Conservation (phyloP, 1,140 invertebrate genomes). For the Elysia chlorotica region DNA sequence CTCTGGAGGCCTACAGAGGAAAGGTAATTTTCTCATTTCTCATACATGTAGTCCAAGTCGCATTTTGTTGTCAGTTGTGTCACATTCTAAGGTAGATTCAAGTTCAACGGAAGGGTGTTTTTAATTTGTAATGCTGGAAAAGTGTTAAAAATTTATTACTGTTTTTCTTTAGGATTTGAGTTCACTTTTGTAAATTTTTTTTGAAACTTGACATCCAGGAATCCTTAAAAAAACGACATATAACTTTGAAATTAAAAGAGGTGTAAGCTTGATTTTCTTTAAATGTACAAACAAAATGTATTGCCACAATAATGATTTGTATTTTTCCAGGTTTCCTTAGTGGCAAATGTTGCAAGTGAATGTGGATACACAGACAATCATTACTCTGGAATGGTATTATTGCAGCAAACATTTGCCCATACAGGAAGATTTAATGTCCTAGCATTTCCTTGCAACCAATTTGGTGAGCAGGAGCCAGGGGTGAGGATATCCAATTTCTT, state of each 20-base stretch:
- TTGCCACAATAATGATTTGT: background rate
- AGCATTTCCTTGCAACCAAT: constrained; percentile 94
- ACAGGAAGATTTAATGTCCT: constrained; percentile 69
- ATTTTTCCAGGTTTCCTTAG: constrained; percentile 67
- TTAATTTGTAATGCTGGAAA: background rate
- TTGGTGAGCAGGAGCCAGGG: constrained; percentile 70
- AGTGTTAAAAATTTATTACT: background rate
- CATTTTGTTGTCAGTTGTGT: background rate
- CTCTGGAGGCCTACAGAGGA: constrained; percentile 72
- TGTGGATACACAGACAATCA: constrained; percentile 82
- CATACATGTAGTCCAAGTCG: background rate
- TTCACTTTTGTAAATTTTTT: background rate
- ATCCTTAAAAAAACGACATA: background rate
- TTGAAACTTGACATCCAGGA: background rate
- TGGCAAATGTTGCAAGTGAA: constrained; percentile 87
- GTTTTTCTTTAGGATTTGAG: background rate
- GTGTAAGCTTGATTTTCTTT: background rate
- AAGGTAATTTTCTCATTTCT: constrained; percentile 53
- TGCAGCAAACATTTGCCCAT: constrained; percentile 71
- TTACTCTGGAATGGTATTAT: constrained; percentile 75
- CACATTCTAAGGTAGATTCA: background rate
- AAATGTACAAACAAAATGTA: background rate
- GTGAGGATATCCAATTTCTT: no score
- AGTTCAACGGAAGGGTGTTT: background rate
- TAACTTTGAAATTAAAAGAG: background rate